A percentile compares a stretch with the other conserved stretches of the same genome.
phyloP scores from a whole-genome alignment of 2,888 invertebrate genomes.

The Ochropleura leucogaster region DNA sequence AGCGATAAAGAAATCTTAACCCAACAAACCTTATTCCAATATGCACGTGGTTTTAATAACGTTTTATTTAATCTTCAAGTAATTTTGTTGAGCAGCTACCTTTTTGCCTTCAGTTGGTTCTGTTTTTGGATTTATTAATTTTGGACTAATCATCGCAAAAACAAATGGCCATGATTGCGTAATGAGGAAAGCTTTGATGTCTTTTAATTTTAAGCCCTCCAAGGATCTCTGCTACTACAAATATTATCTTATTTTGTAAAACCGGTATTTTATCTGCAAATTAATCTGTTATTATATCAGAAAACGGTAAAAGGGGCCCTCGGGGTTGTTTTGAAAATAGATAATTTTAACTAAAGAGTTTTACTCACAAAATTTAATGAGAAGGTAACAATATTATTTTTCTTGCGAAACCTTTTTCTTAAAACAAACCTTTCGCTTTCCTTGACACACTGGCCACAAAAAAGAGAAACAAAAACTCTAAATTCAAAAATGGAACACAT shows the following conservation, averaged over 20 bases:
- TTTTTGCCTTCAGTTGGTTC: background rate
- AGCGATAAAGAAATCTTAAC: background rate
- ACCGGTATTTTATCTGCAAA: conserved; percentile 38
- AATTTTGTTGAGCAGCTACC: background rate
- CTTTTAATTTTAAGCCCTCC: conserved; percentile 37
- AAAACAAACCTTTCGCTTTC: conserved; percentile 48
- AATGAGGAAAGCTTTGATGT: conserved; percentile 42
- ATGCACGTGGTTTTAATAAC: background rate
- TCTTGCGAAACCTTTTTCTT: conserved; percentile 26
- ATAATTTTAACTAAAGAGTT: conserved; percentile 35
- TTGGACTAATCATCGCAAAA: conserved; percentile 8
- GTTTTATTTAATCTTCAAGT: background rate
- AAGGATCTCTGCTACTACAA: conserved; percentile 6
- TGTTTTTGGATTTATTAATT: conserved; percentile 6
- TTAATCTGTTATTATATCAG: conserved; percentile 51
- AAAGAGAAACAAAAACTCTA: conserved; percentile 54
- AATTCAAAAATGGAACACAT: conserved; percentile 71
- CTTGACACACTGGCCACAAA: conserved; percentile 59
- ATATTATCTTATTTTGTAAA: conserved; percentile 36
- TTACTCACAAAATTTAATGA: conserved; percentile 33
- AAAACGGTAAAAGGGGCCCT: conserved; percentile 25
- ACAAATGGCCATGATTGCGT: conserved; percentile 3
- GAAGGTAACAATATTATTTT: conserved; percentile 11
- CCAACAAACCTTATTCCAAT: background rate
- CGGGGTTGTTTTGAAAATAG: conserved; percentile 8